phyloP scores from a whole-genome alignment of 2,888 invertebrate species.

The Pristionchus mayeri region DNA sequence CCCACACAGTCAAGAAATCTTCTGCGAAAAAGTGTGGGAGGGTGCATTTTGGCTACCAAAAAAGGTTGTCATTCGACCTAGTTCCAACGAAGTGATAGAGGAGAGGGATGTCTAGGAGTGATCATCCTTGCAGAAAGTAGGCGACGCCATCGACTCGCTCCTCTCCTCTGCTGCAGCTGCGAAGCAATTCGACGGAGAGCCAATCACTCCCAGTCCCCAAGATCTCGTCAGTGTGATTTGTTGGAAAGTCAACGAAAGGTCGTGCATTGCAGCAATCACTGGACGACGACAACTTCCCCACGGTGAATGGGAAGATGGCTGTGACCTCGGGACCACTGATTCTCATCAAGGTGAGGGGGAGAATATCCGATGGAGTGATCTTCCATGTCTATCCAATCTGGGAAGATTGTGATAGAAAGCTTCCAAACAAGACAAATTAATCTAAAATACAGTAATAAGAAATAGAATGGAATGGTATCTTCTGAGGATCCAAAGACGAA shows the following conservation, averaged over 20 bases:
- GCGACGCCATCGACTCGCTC: conserved; percentile 34
- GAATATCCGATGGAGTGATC: neutral
- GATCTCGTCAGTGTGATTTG: neutral
- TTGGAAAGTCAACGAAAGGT: no score
- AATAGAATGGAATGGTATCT: no score
- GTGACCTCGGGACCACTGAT: conserved; percentile 34
- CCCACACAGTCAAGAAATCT: no score
- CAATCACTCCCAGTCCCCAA: conserved; percentile 17
- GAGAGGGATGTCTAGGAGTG: no score
- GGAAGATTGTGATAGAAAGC: no score
- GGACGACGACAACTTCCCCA: conserved; percentile 10
- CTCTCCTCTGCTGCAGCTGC: conserved; percentile 34
- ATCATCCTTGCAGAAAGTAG: conserved; percentile 22
- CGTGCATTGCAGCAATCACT: conserved; percentile 22
- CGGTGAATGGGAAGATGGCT: neutral
- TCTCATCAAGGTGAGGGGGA: conserved; percentile 47
- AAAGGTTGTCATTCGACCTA: no score
- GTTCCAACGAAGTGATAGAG: no score
- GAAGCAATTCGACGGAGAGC: neutral
- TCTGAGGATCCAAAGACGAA: neutral
- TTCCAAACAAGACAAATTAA: no score
- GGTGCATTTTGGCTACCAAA: no score
- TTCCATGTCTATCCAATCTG: neutral
- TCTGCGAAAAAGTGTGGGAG: no score
- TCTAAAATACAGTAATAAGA: no score